Evolutionary conservation across 2,797 vertebrate genomes (phyloP), one percentile per base, ranked within the genome.

Genomic region (Mormyrops attenuatus): DNA sequence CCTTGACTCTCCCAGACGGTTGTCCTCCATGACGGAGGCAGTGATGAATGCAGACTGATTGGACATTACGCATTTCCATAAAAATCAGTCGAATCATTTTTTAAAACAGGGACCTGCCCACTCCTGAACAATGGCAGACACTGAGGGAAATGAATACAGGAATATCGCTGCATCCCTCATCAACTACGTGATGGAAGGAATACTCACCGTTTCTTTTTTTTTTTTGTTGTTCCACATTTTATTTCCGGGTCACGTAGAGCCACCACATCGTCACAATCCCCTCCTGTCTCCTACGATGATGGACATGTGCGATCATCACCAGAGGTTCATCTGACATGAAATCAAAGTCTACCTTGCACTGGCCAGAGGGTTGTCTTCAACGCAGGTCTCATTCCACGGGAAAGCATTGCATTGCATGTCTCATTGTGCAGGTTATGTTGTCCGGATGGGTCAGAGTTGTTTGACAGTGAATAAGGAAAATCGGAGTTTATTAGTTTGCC

Each of bases 1-100:
- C 80, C 82, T 41, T 52, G 44, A 69, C 82, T 20, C 20, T 87
- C 60, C 11, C 63, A 63, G 50, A 53, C 5, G 47, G 20, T 34
- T 52, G 84, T 26, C n/a, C 55, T 60, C 84, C 57, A 34, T 11
- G 30, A 22, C 3, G 8, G 85, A 20, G 52, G 13, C 60, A 82
- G 77, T 55, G 87, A 90, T 90, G 87, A 88, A 90, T 60, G 55
- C 69, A 11, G 34, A 52, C 38, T 15, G 87, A 57, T 20, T 57
- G 49, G 55, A 80, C 66, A 63, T 90, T 90, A 63, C 38, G 0
- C 52, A 88, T 88, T 34, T 66, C 86, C 38, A 84, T 80, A 22
- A 84, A 90, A 90, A 77, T 52, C 86, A 80, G 34, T n/a, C 6
- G 11, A 50, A 49, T 88, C 1, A 89, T 89, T 87, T 66, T 41